A percentile compares a stretch with the other conserved stretches of the same genome.
Evolutionary conservation across 2,888 invertebrate species (phyloP).

Genomic region (Malthinus flaveolus): DNA sequence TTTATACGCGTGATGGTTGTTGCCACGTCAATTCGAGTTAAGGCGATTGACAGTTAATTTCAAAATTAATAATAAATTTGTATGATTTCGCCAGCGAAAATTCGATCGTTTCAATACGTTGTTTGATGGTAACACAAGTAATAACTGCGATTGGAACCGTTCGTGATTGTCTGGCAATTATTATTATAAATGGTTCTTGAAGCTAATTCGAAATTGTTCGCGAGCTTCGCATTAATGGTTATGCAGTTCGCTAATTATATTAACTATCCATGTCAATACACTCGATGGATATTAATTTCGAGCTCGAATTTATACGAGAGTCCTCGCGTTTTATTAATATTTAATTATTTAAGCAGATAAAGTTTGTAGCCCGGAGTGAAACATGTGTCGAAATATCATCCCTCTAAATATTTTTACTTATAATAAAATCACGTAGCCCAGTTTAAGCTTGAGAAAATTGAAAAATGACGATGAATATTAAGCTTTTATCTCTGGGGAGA

Average conservation of each 20-base stretch:
- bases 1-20: too few species aligned
- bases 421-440: constrained; percentile 12
- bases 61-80: too few species aligned
- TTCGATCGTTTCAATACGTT: constrained; percentile 1
- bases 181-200: constrained; percentile 29
- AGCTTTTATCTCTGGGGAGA: constrained; percentile 30
- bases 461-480: constrained; percentile 26
- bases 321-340: background rate
- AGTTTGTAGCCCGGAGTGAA: background rate
- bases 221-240: constrained; percentile 23
- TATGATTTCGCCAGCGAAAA: too few species aligned
- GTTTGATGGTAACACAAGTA: too few species aligned
- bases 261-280: constrained; percentile 18
- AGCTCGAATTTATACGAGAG: background rate
- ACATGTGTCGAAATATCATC: background rate
- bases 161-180: constrained; percentile 25
- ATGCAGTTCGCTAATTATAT: constrained; percentile 28
- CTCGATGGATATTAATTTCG: constrained; percentile 1
- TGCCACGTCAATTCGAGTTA: too few species aligned
- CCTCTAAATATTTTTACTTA: constrained; percentile 2
- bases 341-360: background rate
- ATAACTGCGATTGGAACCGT: constrained; percentile 19
- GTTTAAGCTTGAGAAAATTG: constrained; percentile 20
- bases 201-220: constrained; percentile 30
- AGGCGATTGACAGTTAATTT: too few species aligned